Conservation (phyloP, 2,113 vertebrate species). For the Peromyscus californicus region DNA sequence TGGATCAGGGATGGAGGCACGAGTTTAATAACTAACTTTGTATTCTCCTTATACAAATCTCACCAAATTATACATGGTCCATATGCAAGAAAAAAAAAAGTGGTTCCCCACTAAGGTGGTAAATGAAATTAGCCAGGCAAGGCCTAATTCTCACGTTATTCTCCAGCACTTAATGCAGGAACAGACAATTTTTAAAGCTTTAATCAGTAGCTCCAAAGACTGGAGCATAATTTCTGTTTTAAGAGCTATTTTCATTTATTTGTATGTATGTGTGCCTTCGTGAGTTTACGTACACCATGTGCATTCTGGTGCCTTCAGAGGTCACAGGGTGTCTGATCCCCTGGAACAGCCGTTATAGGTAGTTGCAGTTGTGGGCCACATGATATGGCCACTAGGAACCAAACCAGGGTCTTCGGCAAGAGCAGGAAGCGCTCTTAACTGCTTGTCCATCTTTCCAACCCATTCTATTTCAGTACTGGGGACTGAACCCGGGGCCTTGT, state of each 20-base stretch:
- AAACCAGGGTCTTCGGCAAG: background rate
- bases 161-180: background rate
- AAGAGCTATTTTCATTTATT: background rate
- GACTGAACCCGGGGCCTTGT: background rate
- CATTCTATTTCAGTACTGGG: background rate
- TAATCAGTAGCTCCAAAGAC: slow-evolving; percentile 3
- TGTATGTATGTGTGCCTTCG: background rate
- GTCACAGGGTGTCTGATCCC: background rate
- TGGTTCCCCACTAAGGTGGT: background rate
- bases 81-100: background rate
- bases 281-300: background rate
- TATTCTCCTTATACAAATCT: background rate
- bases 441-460: no score
- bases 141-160: background rate
- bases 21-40: slow-evolving; percentile 11
- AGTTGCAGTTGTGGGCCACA: background rate
- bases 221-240: background rate
- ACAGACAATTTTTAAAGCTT: slow-evolving; percentile 10
- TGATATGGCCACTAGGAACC: background rate
- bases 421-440: background rate
- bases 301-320: background rate
- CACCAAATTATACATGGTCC: slow-evolving; percentile 3
- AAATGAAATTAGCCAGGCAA: background rate
- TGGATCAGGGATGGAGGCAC: background rate
- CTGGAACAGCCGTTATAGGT: background rate